Percentiles rank a stretch among this genome's conserved stretches.
Evolutionary conservation across 2,113 vertebrate genomes (phyloP).

Genomic region (Delphinapterus leucas): DNA sequence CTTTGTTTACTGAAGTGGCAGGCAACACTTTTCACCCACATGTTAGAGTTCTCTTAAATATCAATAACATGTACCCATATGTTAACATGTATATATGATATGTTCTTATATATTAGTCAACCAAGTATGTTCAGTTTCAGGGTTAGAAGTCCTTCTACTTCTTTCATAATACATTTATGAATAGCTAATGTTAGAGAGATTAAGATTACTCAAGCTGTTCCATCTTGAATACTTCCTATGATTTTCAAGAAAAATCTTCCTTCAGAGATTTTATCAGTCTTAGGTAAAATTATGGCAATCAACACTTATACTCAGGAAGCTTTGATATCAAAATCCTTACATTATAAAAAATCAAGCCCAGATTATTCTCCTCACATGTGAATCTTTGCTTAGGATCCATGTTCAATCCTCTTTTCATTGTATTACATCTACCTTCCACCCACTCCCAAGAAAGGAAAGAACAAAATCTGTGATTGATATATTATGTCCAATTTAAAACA

Average conservation of each 20-base stretch:
- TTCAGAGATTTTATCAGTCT: background rate
- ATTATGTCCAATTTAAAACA: background rate
- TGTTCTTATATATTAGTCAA: background rate
- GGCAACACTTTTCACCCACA: background rate
- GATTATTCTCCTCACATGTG: background rate
- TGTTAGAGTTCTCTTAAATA: conserved; percentile 9
- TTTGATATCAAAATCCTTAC: background rate
- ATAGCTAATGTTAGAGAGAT: background rate
- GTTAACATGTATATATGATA: background rate
- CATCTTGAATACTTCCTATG: background rate
- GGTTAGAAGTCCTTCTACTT: background rate
- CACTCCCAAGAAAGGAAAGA: conserved; percentile 1
- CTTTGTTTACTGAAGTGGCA: background rate
- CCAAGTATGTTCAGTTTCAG: background rate
- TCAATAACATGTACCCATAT: background rate
- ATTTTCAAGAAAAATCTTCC: background rate
- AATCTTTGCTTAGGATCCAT: background rate
- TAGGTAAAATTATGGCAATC: background rate
- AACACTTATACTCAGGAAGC: background rate
- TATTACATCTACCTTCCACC: background rate
- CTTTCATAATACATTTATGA: background rate
- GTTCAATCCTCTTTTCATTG: background rate
- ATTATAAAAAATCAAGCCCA: background rate
- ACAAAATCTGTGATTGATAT: background rate
- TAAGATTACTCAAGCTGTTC: background rate